Evolutionary conservation across 2,113 vertebrate species (phyloP).

Genomic region (Corvus moneduloides): DNA sequence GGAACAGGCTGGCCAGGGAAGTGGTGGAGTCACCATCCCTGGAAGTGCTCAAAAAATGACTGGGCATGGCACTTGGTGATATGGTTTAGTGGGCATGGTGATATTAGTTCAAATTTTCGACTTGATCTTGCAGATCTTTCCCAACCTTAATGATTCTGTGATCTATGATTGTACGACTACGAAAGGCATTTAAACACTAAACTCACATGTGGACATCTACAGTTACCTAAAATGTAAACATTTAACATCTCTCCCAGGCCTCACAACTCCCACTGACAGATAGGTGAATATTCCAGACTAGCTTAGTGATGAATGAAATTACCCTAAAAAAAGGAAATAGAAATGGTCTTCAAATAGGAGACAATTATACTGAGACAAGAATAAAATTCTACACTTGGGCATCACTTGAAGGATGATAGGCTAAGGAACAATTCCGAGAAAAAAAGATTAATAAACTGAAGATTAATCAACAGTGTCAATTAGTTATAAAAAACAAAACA

Average conservation of each 20-base stretch:
- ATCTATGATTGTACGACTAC: background rate
- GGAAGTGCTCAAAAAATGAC: background rate
- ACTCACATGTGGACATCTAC: background rate
- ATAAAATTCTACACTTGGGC: background rate
- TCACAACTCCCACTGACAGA: background rate
- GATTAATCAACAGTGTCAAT: background rate
- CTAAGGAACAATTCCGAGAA: background rate
- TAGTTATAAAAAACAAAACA: background rate
- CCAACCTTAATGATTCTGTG: background rate
- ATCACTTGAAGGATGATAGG: background rate
- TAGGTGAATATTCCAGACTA: background rate
- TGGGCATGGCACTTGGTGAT: accelerated
- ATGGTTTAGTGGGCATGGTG: background rate
- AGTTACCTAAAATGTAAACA: background rate
- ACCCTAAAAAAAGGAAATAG: background rate
- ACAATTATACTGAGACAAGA: background rate
- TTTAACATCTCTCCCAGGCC: background rate
- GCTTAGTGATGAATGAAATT: background rate
- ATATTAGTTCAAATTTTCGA: background rate
- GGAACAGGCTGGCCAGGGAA: background rate
- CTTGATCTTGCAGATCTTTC: background rate
- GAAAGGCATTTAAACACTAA: background rate
- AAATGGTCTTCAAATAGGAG: background rate
- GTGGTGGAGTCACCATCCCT: background rate
- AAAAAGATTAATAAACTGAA: background rate